Evolutionary conservation across 2,797 vertebrate species (phyloP), one percentile per base, ranked within the genome.

Genomic region (Phrynocephalus vlangalii): DNA sequence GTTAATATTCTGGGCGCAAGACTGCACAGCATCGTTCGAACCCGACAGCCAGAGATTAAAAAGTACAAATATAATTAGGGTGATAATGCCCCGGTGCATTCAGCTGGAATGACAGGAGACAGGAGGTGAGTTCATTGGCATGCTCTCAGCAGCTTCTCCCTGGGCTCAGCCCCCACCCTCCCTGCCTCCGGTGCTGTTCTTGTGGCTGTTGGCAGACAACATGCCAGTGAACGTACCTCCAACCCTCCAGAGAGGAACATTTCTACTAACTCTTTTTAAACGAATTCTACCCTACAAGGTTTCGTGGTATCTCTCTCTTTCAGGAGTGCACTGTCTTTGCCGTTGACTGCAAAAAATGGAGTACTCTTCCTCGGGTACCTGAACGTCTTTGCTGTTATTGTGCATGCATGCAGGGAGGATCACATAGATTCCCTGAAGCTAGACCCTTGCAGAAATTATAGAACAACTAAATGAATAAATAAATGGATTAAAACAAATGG

Each of bases 41-140:
- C 77, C 60, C 60, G 50, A 78, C 73, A 91, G 73, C 6, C 56
- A 85, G 79, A 92, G 48, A 72, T 92, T 94, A 91, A 91, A 93
- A 93, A 88, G 50, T 90, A 94, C 86, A 88, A 91, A 92, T 84
- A 77, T 5, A 89, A 89, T 87, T 87, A 83, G 5, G 6, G 82
- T 75, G 44, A 86, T 86, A 92, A 88, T 38, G 50, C 26, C 87
- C 38, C 68, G 66, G 81, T n/a, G 83, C 86, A 88, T 77, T 30
- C 88, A 80, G 30, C 22, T 88, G 88, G 78, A 90, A 90, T 52
- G 75, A 52, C 26, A 60, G 77, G 38, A 24, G 48, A 9, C 33
- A 84, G 20, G 70, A 88, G 63, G 70, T 70, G 60, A 70, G 38
- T 72, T 90, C 79, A 85, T 90, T 87, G 83, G 24, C 52, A 90